Conservation (phyloP, 2,797 vertebrate genomes). For the Lepilemur ruficaudatus region DNA sequence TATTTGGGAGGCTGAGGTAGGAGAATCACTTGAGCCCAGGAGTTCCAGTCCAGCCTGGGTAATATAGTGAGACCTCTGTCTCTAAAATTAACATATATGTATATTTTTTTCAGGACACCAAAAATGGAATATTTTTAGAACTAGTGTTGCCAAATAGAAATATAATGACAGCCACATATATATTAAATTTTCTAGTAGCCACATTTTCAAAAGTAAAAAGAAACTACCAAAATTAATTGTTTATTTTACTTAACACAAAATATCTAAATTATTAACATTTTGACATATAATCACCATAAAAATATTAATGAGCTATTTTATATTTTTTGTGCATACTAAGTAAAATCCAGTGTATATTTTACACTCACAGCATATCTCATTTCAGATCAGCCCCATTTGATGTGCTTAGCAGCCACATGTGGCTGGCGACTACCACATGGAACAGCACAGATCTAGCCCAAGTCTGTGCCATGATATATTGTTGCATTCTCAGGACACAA, state of each 20-base stretch:
- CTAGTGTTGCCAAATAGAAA: background rate
- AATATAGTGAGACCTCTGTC: too few species aligned
- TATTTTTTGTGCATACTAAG: background rate
- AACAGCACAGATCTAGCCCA: background rate
- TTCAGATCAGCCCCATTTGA: background rate
- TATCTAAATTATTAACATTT: background rate
- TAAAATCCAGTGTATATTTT: background rate
- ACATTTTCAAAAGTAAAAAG: background rate
- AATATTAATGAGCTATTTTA: background rate
- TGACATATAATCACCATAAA: background rate
- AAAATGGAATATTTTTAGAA: background rate
- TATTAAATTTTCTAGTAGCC: background rate
- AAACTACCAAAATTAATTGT: background rate
- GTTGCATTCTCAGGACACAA: background rate
- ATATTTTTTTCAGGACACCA: background rate
- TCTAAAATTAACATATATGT: background rate
- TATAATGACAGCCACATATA: background rate
- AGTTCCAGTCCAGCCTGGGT: too few species aligned
- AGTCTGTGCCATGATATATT: background rate
- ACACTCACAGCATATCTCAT: background rate
- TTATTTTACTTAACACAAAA: background rate
- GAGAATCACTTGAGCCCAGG: too few species aligned
- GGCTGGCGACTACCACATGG: fast-evolving
- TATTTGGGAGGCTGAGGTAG: too few species aligned
- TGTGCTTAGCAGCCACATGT: background rate